A percentile compares a stretch with the other conserved stretches of the same genome.
phyloP scores from a whole-genome alignment of 2,113 vertebrate species.

The Saccopteryx bilineata region DNA sequence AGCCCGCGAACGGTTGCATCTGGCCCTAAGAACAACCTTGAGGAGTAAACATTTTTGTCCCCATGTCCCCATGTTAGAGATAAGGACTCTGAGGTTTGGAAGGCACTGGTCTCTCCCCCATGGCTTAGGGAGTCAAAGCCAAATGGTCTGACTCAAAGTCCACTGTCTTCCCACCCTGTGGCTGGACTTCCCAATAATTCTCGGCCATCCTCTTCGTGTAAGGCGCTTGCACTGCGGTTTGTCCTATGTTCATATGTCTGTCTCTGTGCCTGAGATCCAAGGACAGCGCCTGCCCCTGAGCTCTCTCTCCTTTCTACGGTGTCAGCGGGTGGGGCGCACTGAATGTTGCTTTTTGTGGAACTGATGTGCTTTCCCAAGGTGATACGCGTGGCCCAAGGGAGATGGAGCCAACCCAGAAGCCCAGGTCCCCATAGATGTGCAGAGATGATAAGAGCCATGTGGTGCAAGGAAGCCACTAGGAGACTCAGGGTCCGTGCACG shows the following conservation, averaged over 20 bases:
- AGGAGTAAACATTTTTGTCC: neutral
- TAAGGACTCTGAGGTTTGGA: neutral
- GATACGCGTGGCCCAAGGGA: too few relatives aligned
- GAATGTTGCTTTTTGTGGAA: neutral
- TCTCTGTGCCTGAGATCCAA: neutral
- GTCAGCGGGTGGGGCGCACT: neutral
- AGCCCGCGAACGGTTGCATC: neutral
- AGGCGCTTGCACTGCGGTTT: neutral
- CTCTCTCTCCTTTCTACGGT: neutral
- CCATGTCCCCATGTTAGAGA: neutral
- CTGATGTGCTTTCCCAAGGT: slow-evolving; percentile 18
- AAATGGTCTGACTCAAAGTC: neutral
- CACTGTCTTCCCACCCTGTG: neutral
- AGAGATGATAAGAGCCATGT: neutral
- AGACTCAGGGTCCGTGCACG: neutral
- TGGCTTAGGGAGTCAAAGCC: neutral
- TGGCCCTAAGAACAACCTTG: neutral
- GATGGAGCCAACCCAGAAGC: neutral
- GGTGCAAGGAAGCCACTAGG: neutral
- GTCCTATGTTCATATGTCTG: neutral
- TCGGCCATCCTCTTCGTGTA: neutral
- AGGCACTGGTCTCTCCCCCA: neutral
- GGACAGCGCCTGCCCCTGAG: neutral
- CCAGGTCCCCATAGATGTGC: neutral
- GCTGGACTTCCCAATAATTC: neutral